Conservation (phyloP, 1,140 invertebrate genomes). For the Lepidurus apus region DNA sequence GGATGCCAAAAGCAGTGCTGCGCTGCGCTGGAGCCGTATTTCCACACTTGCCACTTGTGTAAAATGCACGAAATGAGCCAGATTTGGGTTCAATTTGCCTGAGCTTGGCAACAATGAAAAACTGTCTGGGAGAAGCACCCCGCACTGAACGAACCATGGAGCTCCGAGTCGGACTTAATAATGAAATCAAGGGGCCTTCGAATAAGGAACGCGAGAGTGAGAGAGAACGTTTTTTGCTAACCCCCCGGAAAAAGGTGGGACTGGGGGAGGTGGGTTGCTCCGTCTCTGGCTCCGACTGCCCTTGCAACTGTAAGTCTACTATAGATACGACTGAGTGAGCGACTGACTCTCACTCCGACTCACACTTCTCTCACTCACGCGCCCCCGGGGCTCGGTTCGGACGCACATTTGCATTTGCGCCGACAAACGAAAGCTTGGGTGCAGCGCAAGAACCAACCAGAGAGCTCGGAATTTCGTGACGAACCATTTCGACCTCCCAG, state of each 20-base stretch:
- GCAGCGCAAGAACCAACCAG: constrained; percentile 6
- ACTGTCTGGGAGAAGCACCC: too few relatives aligned
- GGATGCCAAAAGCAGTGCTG: not conserved
- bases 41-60: not conserved
- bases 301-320: constrained; percentile 21
- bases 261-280: not conserved
- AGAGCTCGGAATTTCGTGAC: constrained; percentile 1
- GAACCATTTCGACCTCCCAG: constrained; percentile 18
- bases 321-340: constrained; percentile 21
- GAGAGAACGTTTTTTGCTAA: too few relatives aligned
- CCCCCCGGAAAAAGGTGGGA: not conserved
- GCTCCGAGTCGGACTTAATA: too few relatives aligned
- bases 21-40: not conserved
- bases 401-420: constrained; percentile 18
- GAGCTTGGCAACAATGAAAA: too few relatives aligned
- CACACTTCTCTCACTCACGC: constrained; percentile 14
- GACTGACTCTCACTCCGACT: constrained; percentile 20
- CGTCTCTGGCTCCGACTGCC: not conserved
- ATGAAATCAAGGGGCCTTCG: too few relatives aligned
- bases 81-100: too few relatives aligned
- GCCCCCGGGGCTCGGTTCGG: not conserved
- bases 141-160: too few relatives aligned
- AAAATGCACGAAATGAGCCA: too few relatives aligned
- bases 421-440: constrained; percentile 1
- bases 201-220: too few relatives aligned